These are phyloP conservation scores for Hippasteria phrygiana DNA, from an alignment of 53 echinoderm and acorn worm genomes.

Conservation along the genomic window DNA sequence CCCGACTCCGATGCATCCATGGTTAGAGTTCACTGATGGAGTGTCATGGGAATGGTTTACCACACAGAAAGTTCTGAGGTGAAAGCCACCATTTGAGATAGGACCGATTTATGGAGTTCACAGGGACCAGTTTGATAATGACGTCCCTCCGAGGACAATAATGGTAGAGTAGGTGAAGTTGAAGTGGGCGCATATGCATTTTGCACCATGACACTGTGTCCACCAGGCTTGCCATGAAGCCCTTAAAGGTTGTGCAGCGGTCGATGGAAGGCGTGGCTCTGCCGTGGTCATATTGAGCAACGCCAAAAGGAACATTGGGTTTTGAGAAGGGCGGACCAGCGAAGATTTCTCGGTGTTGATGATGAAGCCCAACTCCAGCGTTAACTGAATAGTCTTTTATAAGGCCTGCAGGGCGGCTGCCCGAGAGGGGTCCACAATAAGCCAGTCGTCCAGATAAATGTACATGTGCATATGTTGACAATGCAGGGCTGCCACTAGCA, in stretches of 20 bases:
- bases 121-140: not conserved
- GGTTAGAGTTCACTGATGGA: not conserved
- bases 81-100: too few relatives aligned
- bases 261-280: not conserved
- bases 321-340: not conserved
- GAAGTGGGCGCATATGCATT: constrained; percentile 45
- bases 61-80: not conserved
- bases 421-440: too few relatives aligned
- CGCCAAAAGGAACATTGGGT: not conserved
- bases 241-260: not conserved
- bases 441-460: too few relatives aligned
- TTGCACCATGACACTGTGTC: constrained; percentile 34
- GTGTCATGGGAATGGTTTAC: not conserved
- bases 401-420: too few relatives aligned
- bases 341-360: too few relatives aligned
- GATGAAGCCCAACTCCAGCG: too few relatives aligned
- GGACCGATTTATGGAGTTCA: not conserved
- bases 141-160: not conserved
- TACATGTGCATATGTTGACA: constrained; percentile 13
- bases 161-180: constrained; percentile 50
- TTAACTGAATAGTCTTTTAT: too few relatives aligned
- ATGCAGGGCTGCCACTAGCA: constrained; percentile 20
- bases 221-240: constrained; percentile 51
- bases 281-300: not conserved
- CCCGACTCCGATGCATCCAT: too few relatives aligned